Base-by-base conservation (phyloP, 2,113 vertebrate species). In the Oryzias woworae region DNA sequence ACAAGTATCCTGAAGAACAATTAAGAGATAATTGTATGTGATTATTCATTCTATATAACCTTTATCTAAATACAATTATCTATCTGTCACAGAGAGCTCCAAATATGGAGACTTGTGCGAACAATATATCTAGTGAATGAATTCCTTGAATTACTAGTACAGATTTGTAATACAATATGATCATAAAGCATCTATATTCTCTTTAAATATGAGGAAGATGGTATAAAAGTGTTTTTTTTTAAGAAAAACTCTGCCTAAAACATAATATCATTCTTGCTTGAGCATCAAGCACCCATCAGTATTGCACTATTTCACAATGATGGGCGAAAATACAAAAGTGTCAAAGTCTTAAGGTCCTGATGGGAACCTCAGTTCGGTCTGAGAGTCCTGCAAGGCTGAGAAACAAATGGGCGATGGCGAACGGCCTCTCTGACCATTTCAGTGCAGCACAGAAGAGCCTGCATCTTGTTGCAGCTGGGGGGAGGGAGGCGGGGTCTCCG, bases 1-100 rank as follows among this genome's bases (percentile, higher is more conserved):
- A 56, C 89, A 89, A 82, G 71, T 69, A 88, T 91, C 84, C 89
- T 86, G 90, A 93, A 93, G 91, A 82, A 94, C 91, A 93, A 88
- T 90, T 92, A 83, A 87, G 90, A 93, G 78, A 89, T 90, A 92
- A 82, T 90, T 91, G 90, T 92, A 88, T 52, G 84, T 84, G 92
- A 91, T 94, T 90, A 93, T 90, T 92, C 89, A 91, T 89, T 75
- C 84, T 88, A 85, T 91, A 91, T 91, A 90, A 91, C 78, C 86
- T 83, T 81, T 77, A 79, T 85, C 76, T 82, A 91, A 90, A 92
- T 91, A 94, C 90, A 91, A 78, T 92, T 89, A 91, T 90, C 82
- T 93, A 93, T 87, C 71, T 66, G 83, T 87, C 94, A 93, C 91
- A 92, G 74, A 92, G 80, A 71, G 85, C 93, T 88, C 89, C 87